A percentile compares a stretch with the other conserved stretches of the same genome.
phyloP scores from a whole-genome alignment of 2,797 vertebrate genomes.

The Acrossocheilus wenchowensis region DNA sequence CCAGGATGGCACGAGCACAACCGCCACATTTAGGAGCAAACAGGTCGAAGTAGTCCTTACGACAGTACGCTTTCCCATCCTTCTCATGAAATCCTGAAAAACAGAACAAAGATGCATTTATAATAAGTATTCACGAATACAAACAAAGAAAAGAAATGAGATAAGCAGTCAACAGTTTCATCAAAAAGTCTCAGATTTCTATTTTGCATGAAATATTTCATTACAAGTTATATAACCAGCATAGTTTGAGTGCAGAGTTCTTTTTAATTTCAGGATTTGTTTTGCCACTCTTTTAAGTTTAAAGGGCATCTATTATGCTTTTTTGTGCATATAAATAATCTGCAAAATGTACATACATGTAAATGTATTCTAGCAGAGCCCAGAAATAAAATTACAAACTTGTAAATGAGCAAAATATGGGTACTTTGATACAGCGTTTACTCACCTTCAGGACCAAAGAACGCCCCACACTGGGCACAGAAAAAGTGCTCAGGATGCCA shows the following conservation, averaged over 20 bases:
- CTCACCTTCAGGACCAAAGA: conserved; percentile 95
- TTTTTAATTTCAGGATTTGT: neutral
- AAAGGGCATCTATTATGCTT: neutral
- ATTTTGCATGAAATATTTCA: neutral
- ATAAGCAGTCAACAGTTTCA: neutral
- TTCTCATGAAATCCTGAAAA: conserved; percentile 94
- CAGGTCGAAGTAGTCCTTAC: conserved; percentile 99
- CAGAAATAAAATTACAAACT: neutral
- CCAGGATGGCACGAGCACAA: conserved; percentile 94
- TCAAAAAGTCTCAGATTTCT: neutral
- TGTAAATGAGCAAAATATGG: neutral
- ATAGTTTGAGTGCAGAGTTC: neutral
- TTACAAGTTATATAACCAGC: neutral
- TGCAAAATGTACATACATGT: neutral
- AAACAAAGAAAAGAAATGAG: neutral
- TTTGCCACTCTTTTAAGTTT: neutral
- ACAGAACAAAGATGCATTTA: neutral
- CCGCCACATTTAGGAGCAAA: conserved; percentile 98
- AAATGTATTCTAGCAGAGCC: neutral
- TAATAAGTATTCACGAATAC: neutral
- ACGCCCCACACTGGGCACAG: conserved; percentile 97
- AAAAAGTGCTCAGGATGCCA: conserved; percentile 99
- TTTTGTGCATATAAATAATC: neutral
- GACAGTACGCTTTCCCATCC: conserved; percentile 96
- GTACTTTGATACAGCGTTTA: neutral